Percentiles rank a stretch among this genome's conserved stretches.
Evolutionary conservation across 2,797 vertebrate genomes (phyloP).

Genomic region (Buphagus erythrorhynchus): DNA sequence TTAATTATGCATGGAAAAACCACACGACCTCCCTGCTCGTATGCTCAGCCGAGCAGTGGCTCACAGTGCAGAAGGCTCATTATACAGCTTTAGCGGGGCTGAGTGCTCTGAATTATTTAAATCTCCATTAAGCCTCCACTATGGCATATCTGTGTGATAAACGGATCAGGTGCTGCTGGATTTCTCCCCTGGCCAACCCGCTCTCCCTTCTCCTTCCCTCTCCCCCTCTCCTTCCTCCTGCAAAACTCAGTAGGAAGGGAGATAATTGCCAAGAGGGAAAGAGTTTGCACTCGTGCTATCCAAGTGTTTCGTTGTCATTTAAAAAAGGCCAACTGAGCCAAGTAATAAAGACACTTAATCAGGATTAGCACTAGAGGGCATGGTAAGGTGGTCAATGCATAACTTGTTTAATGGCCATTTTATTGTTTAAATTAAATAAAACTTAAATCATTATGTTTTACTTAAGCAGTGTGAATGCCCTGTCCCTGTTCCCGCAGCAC

Average conservation of each 20-base stretch:
- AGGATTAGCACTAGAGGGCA: conserved; percentile 55
- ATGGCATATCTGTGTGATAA: conserved; percentile 82
- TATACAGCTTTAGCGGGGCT: conserved; percentile 83
- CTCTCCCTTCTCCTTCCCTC: conserved; percentile 3
- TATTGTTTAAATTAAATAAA: conserved; percentile 70
- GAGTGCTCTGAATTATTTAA: conserved; percentile 91
- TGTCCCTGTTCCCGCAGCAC: background rate
- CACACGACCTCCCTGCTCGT: conserved; percentile 73
- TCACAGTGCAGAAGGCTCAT: conserved; percentile 82
- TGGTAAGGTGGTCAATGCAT: conserved; percentile 56
- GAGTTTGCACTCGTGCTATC: background rate
- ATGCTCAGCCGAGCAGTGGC: conserved; percentile 73
- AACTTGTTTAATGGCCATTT: conserved; percentile 58
- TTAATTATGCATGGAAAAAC: conserved; percentile 74
- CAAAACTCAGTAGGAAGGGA: conserved; percentile 40
- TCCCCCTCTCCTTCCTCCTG: conserved; percentile 14
- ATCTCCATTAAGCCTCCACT: conserved; percentile 85
- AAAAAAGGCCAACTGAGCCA: conserved; percentile 58
- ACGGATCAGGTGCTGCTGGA: conserved; percentile 78
- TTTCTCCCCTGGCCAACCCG: conserved; percentile 44
- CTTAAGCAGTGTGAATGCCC: background rate
- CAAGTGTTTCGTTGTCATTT: conserved; percentile 52
- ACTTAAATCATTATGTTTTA: conserved; percentile 50
- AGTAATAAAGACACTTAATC: conserved; percentile 67
- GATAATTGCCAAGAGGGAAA: conserved; percentile 51